A percentile compares a stretch with the other conserved stretches of the same genome.
These are phyloP conservation scores for Sphaerophoria taeniata DNA, from an alignment of 2,888 invertebrate genomes.

Conservation along the genomic window DNA sequence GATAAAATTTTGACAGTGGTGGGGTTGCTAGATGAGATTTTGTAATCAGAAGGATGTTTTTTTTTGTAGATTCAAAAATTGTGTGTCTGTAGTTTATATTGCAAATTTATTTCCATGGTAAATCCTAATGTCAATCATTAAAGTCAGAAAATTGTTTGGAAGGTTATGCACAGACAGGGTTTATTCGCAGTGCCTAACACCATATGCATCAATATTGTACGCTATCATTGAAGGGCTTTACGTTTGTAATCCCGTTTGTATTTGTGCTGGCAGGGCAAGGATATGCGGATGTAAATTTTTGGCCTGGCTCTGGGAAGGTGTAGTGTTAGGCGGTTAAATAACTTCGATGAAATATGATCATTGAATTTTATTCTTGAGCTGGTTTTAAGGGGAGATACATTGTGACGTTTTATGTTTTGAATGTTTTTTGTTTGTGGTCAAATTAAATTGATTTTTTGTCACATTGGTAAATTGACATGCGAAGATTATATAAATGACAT, in stretches of 20 bases:
- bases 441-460: constrained; percentile 10
- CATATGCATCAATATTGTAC: constrained; percentile 33
- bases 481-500: no score
- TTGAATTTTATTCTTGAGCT: constrained; percentile 18
- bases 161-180: constrained; percentile 4
- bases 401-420: constrained; percentile 59
- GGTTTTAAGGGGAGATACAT: background rate
- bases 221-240: constrained; percentile 59
- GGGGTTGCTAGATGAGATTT: constrained; percentile 64
- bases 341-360: constrained; percentile 62
- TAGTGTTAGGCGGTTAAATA: constrained; percentile 65
- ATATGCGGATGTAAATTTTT: constrained; percentile 45
- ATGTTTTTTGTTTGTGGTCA: constrained; percentile 37
- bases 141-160: constrained; percentile 60
- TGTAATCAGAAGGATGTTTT: background rate
- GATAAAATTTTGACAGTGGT: constrained; percentile 16
- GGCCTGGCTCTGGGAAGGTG: constrained; percentile 2
- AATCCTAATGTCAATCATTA: constrained; percentile 75
- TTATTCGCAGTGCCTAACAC: constrained; percentile 7
- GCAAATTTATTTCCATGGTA: constrained; percentile 73
- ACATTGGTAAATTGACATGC: no score
- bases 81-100: constrained; percentile 63
- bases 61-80: constrained; percentile 7
- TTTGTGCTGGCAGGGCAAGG: constrained; percentile 44
- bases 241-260: constrained; percentile 72